phyloP scores from a whole-genome alignment of 2,888 invertebrate species.

The Mylabris sibirica region DNA sequence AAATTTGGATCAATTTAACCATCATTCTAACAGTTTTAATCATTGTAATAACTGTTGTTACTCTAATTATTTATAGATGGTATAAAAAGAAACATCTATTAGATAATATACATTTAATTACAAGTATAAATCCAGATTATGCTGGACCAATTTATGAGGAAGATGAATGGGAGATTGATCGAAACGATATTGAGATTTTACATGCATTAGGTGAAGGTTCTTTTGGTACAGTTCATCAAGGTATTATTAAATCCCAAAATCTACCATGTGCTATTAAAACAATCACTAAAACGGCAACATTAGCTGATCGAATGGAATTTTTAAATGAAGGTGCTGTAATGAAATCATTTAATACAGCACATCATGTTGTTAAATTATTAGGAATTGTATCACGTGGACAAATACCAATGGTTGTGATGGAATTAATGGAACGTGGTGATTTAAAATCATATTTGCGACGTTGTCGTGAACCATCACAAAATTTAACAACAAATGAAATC shows the following conservation, averaged over 20 bases:
- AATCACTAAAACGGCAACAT: constrained; percentile 66
- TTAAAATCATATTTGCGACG: constrained; percentile 71
- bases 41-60: constrained; percentile 33
- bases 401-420: constrained; percentile 79
- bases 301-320: constrained; percentile 68
- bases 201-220: constrained; percentile 73
- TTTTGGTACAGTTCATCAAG: constrained; percentile 78
- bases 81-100: constrained; percentile 53
- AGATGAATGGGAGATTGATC: constrained; percentile 76
- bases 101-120: constrained; percentile 61
- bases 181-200: constrained; percentile 65
- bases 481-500: constrained; percentile 68
- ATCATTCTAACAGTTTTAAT: constrained; percentile 36
- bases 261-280: constrained; percentile 70
- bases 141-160: constrained; percentile 66
- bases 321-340: constrained; percentile 77
- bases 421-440: constrained; percentile 78
- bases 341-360: constrained; percentile 71
- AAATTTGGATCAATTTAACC: constrained; percentile 25
- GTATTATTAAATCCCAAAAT: constrained; percentile 61
- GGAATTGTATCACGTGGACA: constrained; percentile 76
- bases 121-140: constrained; percentile 73
- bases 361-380: constrained; percentile 69
- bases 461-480: constrained; percentile 63
- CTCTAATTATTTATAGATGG: constrained; percentile 45